These are phyloP conservation scores for Molossus alvarezi DNA, from an alignment of 2,797 vertebrate species.

Conservation along the genomic window DNA sequence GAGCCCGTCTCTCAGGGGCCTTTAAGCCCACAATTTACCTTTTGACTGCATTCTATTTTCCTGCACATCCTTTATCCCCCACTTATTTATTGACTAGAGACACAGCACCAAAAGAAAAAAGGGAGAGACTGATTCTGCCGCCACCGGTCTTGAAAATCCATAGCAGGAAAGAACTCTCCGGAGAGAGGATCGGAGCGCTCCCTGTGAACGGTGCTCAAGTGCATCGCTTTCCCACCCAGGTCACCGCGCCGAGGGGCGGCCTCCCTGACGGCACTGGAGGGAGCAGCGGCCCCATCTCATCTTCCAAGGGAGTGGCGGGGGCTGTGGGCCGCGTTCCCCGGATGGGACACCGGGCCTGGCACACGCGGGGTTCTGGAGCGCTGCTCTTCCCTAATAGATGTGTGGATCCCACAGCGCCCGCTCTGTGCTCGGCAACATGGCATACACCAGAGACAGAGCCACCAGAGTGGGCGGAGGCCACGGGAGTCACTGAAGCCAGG, in stretches of 20 bases:
- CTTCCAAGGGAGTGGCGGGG: background rate
- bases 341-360: background rate
- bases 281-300: background rate
- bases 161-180: conserved; percentile 87
- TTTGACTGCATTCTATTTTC: conserved; percentile 90
- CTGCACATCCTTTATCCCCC: conserved; percentile 90
- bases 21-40: conserved; percentile 91
- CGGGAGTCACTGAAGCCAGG: background rate
- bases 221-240: conserved; percentile 80
- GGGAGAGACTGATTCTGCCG: conserved; percentile 86
- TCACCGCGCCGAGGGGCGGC: background rate
- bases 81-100: conserved; percentile 91
- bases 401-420: background rate
- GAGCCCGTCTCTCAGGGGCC: conserved; percentile 88
- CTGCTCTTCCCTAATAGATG: background rate
- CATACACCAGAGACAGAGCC: background rate
- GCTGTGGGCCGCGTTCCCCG: background rate
- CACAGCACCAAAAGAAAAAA: conserved; percentile 71
- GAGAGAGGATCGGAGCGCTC: conserved; percentile 78
- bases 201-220: conserved; percentile 83
- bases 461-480: too few relatives aligned
- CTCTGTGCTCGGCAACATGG: background rate
- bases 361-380: too few relatives aligned
- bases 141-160: conserved; percentile 87
- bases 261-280: background rate